phyloP scores from a whole-genome alignment of 2,113 vertebrate species.

The Microtus oregoni region DNA sequence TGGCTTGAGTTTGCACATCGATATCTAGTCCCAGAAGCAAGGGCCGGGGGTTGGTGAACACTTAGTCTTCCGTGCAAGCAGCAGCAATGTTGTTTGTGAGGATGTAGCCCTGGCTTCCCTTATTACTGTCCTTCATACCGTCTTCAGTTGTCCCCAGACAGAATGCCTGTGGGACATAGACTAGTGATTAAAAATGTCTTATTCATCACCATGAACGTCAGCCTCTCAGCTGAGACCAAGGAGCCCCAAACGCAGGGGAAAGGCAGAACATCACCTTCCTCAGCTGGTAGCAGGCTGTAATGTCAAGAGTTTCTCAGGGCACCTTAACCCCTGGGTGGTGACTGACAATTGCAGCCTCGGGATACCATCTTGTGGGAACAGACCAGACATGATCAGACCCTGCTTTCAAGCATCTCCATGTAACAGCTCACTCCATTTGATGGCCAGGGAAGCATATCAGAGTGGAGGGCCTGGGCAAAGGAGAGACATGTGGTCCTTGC shows the following conservation, averaged over 20 bases:
- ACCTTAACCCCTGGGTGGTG: not conserved
- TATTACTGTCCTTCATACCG: not conserved
- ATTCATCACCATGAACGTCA: constrained; percentile 53
- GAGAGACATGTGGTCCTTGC: not conserved
- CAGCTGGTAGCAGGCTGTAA: not conserved
- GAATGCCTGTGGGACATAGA: constrained; percentile 29
- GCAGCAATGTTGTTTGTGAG: not conserved
- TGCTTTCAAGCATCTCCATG: not conserved
- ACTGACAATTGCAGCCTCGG: not conserved
- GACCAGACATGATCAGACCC: not conserved
- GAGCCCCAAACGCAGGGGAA: not conserved
- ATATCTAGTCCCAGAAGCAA: not conserved
- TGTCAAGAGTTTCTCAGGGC: not conserved
- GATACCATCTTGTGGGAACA: constrained; percentile 20
- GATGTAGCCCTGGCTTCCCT: not conserved
- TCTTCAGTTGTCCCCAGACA: not conserved
- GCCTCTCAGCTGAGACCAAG: constrained; percentile 31
- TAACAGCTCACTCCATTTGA: not conserved
- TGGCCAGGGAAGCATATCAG: constrained; percentile 37
- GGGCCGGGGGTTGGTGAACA: not conserved
- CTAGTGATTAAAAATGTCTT: constrained; percentile 17
- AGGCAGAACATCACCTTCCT: not conserved
- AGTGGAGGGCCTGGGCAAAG: not conserved
- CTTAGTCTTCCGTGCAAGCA: constrained; percentile 1
- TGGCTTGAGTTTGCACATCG: not conserved